These are phyloP conservation scores for Erpobdella octoculata DNA, from an alignment of 2,888 invertebrate species.

Conservation along the genomic window DNA sequence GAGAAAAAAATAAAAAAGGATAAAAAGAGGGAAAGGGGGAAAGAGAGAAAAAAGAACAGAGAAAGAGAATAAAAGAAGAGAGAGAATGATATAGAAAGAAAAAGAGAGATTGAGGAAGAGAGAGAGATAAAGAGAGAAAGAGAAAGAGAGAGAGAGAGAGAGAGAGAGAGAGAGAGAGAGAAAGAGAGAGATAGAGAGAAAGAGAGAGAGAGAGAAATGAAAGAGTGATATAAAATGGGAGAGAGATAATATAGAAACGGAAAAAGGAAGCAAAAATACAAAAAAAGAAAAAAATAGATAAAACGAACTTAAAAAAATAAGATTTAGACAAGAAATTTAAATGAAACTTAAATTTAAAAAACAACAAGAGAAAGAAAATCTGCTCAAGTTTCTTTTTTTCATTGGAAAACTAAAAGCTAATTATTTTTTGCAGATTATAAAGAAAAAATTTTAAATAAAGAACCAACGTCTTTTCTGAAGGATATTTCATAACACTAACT, in stretches of 20 bases:
- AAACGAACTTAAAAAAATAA: background rate
- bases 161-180: background rate
- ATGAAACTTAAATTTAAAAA: background rate
- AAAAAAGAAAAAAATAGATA: background rate
- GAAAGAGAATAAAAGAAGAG: no score
- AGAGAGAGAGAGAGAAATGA: background rate
- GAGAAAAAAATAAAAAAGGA: no score
- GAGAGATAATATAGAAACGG: background rate
- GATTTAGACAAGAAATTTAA: background rate
- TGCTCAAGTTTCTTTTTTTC: no score
- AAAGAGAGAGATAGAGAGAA: background rate
- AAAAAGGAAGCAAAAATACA: background rate
- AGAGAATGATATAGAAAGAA: no score
- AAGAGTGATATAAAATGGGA: background rate
- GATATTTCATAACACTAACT: no score
- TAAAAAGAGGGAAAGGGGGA: no score
- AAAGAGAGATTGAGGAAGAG: no score
- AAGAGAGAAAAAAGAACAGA: no score
- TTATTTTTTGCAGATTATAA: no score
- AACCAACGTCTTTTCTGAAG: no score
- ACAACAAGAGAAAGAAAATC: background rate
- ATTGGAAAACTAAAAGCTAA: no score
- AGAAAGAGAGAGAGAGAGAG: background rate
- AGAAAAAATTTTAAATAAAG: no score
- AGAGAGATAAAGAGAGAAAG: background rate